Evolutionary conservation across 1,140 invertebrate species (phyloP), one percentile per base, ranked within the genome.

Genomic region (Uloborus diversus): DNA sequence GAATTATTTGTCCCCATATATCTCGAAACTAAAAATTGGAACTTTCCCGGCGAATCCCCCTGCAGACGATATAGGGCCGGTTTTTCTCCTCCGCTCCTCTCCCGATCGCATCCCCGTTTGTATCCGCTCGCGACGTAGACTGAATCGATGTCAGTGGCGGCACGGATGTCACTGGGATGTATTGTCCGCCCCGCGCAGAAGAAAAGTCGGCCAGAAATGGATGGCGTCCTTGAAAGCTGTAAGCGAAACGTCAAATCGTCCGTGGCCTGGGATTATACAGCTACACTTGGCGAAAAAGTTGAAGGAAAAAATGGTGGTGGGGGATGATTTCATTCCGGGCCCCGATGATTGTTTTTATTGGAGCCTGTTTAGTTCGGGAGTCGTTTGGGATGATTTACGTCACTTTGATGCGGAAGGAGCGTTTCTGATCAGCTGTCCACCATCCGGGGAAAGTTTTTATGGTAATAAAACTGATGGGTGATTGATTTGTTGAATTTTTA

Each of bases 81-180:
- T n/a, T n/a, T n/a, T n/a, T n/a, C n/a, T n/a, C n/a, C n/a, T n/a
- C n/a, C n/a, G n/a, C n/a, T 42, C 37, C 17, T 42, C 17, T 42
- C 9, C 37, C 37, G 9, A 9, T 17, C 17, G 1, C 37, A 17
- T 42, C 27, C 33, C 17, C 20, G 33, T n/a, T 27, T n/a, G 33
- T n/a, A 25, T 32, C 17, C 17, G 9, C 17, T 42, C 17, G 51
- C 14, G 30, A 14, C 53, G 35, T 27, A 75, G 71, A 75, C 71
- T 53, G 30, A 75, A 75, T 75, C 71, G 71, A 75, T 75, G 71
- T 49, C 64, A 14, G n/a, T 75, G 71, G 71, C 71, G 71, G 37
- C 71, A 56, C 53, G 42, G 42, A 59, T 71, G 69, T 59, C 66
- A 56, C 49, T 56, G n/a, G 49, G 47, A 53, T 68, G 25, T 32